Evolutionary conservation across 2,113 vertebrate genomes (phyloP).

Genomic region (Rhinichthys klamathensis): DNA sequence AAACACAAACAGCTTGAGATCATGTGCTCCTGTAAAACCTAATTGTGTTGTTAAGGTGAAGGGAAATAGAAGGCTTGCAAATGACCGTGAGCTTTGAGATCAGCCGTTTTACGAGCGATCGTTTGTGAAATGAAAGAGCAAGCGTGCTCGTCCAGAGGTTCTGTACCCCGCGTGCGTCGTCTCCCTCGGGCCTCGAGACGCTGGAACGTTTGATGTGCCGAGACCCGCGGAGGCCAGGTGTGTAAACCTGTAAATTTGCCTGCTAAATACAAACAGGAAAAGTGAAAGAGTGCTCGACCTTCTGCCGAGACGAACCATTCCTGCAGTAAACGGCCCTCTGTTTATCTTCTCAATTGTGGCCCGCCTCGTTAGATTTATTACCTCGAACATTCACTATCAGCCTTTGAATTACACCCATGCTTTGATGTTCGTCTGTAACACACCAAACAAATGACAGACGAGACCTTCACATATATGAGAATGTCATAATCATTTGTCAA

Average conservation of each 20-base stretch:
- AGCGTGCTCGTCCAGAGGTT: too few relatives aligned
- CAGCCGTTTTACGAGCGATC: slow-evolving; percentile 1
- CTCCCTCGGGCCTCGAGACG: background rate
- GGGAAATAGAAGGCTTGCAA: too few relatives aligned
- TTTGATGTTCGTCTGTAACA: slow-evolving; percentile 5
- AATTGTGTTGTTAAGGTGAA: background rate
- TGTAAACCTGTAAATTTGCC: slow-evolving; percentile 32
- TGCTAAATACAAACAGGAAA: slow-evolving; percentile 30
- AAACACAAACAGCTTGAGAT: background rate
- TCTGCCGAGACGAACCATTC: background rate
- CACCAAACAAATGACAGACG: background rate
- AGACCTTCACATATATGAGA: background rate
- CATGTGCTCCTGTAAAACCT: background rate
- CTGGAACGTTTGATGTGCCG: slow-evolving; percentile 23
- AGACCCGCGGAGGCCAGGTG: slow-evolving; percentile 30
- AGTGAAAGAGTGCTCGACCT: slow-evolving; percentile 34
- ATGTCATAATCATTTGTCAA: too few relatives aligned
- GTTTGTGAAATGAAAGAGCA: slow-evolving; percentile 25
- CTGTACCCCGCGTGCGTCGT: background rate
- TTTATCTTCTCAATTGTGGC: slow-evolving; percentile 13
- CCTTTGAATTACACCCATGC: background rate
- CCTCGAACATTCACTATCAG: slow-evolving; percentile 2
- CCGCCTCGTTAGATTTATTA: slow-evolving; percentile 19
- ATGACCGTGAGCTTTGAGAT: background rate
- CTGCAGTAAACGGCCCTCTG: slow-evolving; percentile 1